Base-by-base conservation (phyloP, 1,140 invertebrate genomes). In the Cherax destructor region DNA sequence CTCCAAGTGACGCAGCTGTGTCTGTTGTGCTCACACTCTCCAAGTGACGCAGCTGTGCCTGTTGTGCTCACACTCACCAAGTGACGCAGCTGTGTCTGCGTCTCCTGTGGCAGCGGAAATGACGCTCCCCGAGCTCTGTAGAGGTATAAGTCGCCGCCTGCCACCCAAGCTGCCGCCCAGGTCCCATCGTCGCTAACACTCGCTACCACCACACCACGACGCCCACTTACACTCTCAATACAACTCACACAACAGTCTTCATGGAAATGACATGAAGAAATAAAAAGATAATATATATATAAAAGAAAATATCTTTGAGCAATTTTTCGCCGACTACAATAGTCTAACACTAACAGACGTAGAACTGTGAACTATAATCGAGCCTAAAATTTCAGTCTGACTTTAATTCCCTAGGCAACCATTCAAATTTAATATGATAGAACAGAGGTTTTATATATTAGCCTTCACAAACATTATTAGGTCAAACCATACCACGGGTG, bases 91-190 rank as follows among this genome's bases (percentile, higher is more conserved):
- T 83, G 80, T 24, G 24, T n/a, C 18, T 83, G 61, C 10, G 50
- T 50, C 16, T 72, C 21, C 13, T 83, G 79, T 3, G 81, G 80
- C n/a, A 59, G n/a, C 52, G 88, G 80, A 49, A 91, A 91, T 16
- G 88, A 91, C 1, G 69, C 69, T 16, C 88, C 88, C 16, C 59
- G 0, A 50, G 88, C 88, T 16, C 83, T 47, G 56, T 78, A 91
- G 49, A 91, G 65, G 47, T 50, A 77, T 3, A 91, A 79, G 83
- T 91, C 88, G 4, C 76, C 47, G 16, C 72, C 83, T 6, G n/a
- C 30, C 18, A 84, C 88, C 88, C 88, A 91, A 11, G 74, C 88
- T 18, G 80, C 80, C 59, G 74, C 81, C 88, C 88, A 91, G 4
- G 72, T 30, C 41, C 88, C 88, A n/a, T 85, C 81, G 16, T 85